These are phyloP conservation scores for Varecia variegata DNA, from an alignment of 2,797 vertebrate genomes.

Conservation along the genomic window DNA sequence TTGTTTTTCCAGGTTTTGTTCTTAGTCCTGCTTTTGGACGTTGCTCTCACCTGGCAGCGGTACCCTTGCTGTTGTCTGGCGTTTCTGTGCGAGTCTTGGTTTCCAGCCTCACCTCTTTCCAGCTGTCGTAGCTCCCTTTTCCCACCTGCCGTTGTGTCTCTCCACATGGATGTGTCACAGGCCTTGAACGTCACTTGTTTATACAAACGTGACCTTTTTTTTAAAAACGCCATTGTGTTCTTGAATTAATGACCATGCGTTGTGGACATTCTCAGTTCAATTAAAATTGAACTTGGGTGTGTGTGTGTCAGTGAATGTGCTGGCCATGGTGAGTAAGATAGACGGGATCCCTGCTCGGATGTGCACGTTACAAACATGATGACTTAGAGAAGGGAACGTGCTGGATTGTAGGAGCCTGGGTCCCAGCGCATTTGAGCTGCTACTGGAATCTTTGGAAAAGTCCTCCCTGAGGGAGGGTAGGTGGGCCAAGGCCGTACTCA, in stretches of 20 bases:
- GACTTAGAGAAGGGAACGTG: neutral
- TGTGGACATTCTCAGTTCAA: neutral
- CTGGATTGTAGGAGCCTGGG: neutral
- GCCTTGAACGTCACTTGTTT: too few species aligned
- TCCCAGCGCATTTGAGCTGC: neutral
- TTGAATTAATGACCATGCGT: neutral
- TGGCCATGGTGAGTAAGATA: rapidly evolving
- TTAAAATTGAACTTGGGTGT: neutral
- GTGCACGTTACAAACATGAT: neutral
- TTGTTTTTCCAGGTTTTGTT: neutral
- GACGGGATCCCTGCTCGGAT: neutral
- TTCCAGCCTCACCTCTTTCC: neutral
- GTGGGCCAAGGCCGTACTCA: neutral
- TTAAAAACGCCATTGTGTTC: rapidly evolving
- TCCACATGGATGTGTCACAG: neutral
- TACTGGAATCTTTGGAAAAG: neutral
- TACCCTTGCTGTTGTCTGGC: neutral
- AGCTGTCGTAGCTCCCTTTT: neutral
- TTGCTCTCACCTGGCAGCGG: rapidly evolving
- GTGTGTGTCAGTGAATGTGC: neutral
- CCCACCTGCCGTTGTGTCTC: neutral
- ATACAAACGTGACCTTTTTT: neutral
- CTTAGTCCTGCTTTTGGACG: neutral
- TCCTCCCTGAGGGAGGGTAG: neutral
- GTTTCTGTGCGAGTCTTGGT: neutral